Base-by-base conservation (phyloP, 2,113 vertebrate species). In the Tinamus guttatus region DNA sequence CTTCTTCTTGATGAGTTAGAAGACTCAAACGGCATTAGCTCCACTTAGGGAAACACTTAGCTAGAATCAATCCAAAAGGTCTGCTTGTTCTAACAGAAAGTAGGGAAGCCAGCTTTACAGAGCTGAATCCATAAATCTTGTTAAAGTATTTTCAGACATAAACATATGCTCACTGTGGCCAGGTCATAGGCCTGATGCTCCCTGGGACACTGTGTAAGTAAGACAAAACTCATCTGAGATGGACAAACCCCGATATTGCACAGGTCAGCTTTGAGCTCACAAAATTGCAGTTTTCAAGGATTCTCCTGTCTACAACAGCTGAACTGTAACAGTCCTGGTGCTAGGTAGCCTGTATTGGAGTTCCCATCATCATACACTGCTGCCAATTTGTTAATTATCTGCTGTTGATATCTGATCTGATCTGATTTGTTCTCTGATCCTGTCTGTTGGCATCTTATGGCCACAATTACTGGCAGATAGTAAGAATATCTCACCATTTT, bases 381-480 rank as follows among this genome's bases (percentile, higher is more conserved):
- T 76, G 25, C 5, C 1, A 0, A 45, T 87, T 62, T 40, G 70
- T 80, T 12, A 1, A 45, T 76, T 17, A 20, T 15, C 18, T 47
- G 15, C 32, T 3, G 5, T 10, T 70, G 12, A 9, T 51, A 27
- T 45, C 91, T 51, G 56, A 62, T 49, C 49, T 49, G 49, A 24
- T 49, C 49, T 11, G 21, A 51, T 38, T 34, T 51, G 4, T 80
- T 83, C 22, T 24, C 43, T 51, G 15, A 9, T 22, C 25, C 38
- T 58, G 18, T 52, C 40, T 0, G 0, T 30, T 47, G 25, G 13
- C 9, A 38, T n/a, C 51, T 58, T 58, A 52, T 5, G 83, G 28
- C 40, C 65, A 43, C 5, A 58, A 7, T 27, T 47, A 27, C 41
- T 32, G 2, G n/a, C 34, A 56, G 62, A 30, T 5, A 79, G 34